A percentile compares a stretch with the other conserved stretches of the same genome.
These are phyloP conservation scores for Cryptomyrus ogoouensis DNA, from an alignment of 2,113 vertebrate species.

Conservation along the genomic window DNA sequence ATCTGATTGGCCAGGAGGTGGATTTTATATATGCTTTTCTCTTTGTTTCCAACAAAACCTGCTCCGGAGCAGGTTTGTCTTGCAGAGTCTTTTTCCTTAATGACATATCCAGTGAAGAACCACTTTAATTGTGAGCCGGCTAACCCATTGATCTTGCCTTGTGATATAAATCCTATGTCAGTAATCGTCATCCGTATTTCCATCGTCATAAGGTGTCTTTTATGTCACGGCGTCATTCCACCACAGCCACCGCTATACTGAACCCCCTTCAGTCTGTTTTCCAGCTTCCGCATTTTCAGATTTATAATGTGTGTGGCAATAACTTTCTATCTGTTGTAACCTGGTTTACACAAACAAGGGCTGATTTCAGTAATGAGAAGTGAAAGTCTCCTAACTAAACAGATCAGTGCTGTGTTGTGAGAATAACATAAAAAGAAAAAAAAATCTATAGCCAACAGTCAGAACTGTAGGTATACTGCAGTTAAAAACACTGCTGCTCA, in stretches of 20 bases:
- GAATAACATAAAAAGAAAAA: neutral
- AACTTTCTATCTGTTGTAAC: neutral
- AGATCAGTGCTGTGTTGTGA: neutral
- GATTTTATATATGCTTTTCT: neutral
- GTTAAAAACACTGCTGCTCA: too few species aligned
- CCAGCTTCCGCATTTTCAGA: neutral
- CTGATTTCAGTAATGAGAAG: neutral
- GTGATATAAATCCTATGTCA: neutral
- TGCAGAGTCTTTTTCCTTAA: neutral
- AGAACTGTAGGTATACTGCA: neutral
- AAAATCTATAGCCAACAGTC: neutral
- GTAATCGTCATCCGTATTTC: neutral
- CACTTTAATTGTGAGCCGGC: neutral
- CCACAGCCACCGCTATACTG: neutral
- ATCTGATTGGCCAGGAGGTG: neutral
- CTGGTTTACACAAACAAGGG: neutral
- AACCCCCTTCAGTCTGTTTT: neutral
- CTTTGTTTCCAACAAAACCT: neutral
- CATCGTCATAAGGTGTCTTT: neutral
- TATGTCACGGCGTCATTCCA: neutral
- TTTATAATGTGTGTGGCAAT: neutral
- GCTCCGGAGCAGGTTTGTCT: neutral
- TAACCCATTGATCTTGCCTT: neutral
- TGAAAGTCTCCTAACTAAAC: neutral
- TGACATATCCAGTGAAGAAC: neutral